Base-by-base conservation (phyloP, 1,140 invertebrate genomes). In the Ceratosolen solmsi region DNA sequence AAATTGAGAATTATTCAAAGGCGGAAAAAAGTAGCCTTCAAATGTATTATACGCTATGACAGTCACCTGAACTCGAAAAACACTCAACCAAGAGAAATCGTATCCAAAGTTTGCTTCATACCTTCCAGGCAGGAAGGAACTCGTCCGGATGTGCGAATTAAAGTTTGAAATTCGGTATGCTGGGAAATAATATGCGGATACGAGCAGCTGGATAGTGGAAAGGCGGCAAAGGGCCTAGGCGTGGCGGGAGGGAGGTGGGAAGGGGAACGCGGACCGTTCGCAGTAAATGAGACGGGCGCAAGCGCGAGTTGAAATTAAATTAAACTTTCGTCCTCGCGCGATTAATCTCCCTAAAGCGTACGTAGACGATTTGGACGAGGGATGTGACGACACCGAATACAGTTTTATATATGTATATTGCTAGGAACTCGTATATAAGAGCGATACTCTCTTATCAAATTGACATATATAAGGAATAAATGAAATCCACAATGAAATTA, bases 131-230 rank as follows among this genome's bases (percentile, higher is more conserved):
- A 80, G 84, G 80, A 84, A 79, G 83, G 83, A 84, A 83, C 84
- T 83, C 84, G 84, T 5, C 80, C 82, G 86, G 84, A 87, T 86
- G 85, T 84, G 80, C 83, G 84, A 87, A 86, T 87, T 87, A 87
- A 87, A 87, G 85, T 87, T 87, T 86, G 85, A 85, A 87, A 86
- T 87, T 85, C 85, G 86, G 85, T 81, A 82, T 75, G 83, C 82
- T 65, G 84, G 84, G 84, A 87, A 87, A 87, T 87, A 87, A 86
- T 87, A 85, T 87, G 85, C 84, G 86, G 84, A 85, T 86, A 85
- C 76, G 82, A 81, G 82, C 65, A 58, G 80, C 51, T 49, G 77
- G 27, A 46, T 7, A 46, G 5, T 27, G 56, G 56, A 25, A 58
- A 58, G 56, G 11, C 5, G 51, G 20, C n/a, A 17, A 58, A 25